Evolutionary conservation across 2,797 vertebrate species (phyloP), one percentile per base, ranked within the genome.

Genomic region (Cygnus olor): DNA sequence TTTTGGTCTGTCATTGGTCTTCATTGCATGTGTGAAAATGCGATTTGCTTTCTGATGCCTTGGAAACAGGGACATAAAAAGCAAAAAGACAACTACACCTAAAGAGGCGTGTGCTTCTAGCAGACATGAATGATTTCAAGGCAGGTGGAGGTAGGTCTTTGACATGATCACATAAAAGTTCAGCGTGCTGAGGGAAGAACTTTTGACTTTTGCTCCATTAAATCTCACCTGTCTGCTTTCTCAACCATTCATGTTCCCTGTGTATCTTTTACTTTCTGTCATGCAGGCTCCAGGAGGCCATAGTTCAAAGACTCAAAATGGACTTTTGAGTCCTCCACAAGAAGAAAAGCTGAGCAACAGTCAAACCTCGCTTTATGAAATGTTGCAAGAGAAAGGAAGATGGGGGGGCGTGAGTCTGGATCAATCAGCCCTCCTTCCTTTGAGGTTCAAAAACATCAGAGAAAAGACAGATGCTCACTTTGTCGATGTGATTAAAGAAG

Each of bases 401-500:
- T 99, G 98, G 95, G 98, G 98, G 5, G 98, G 98, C 0, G 98
- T 98, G 65, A 86, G 98, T 90, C 98, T 99, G 98, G 99, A 99
- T 92, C 99, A 99, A 80, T 99, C 99, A 0, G 98, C 99, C 47
- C 98, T 99, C 70, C 99, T 99, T 86, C 99, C 99, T 0, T 96
- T 99, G 73, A 98, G 99, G 69, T 99, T 98, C 96, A 99, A 99
- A 97, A 99, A 99, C 96, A 99, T 99, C 97, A 95, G 98, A 79
- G 99, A 99, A 95, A 99, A 99, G 96, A 99, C 99, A 2, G 99
- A 99, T 5, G 99, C 97, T 69, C 99, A 99, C 95, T 99, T 99
- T 93, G 99, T 99, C 74, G 99, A 99, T 40, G 99, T 99, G 80
- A 99, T 99, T 95, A 99, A 99, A 97, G 99, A 99, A 93, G 99